Evolutionary conservation across 2,888 invertebrate species (phyloP).

Genomic region (Plemyria rubiginata): DNA sequence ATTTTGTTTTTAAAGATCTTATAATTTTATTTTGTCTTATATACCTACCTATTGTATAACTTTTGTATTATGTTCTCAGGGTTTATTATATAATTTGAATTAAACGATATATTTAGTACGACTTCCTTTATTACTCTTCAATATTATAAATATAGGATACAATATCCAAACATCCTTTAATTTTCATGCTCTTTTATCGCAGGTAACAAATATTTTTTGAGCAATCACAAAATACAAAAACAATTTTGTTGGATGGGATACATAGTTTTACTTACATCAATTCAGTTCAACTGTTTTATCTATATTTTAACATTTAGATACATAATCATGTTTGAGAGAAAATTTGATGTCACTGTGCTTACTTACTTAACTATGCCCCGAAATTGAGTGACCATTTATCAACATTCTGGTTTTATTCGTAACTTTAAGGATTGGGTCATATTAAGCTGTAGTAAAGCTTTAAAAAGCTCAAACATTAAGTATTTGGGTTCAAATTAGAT

Average conservation of each 20-base stretch:
- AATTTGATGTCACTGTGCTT: conserved; percentile 47
- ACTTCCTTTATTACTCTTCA: conserved; percentile 73
- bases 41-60: no score
- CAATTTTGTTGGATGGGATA: conserved; percentile 41
- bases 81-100: conserved; percentile 36
- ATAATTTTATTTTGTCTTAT: no score
- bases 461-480: background rate
- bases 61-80: no score
- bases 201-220: conserved; percentile 72
- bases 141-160: conserved; percentile 71
- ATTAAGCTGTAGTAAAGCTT: background rate
- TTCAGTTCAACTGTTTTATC: conserved; percentile 19
- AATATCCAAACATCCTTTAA: conserved; percentile 64
- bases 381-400: background rate
- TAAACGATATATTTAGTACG: conserved; percentile 64
- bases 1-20: no score
- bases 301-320: background rate
- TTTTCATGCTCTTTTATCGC: conserved; percentile 58
- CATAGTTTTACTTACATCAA: conserved; percentile 29
- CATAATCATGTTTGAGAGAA: conserved; percentile 25
- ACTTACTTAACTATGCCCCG: conserved; percentile 47
- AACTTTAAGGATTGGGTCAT: background rate
- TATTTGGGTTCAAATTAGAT: background rate
- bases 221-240: conserved; percentile 60
- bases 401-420: background rate